These are phyloP conservation scores for Garrulus glandarius DNA, from an alignment of 2,797 vertebrate genomes.

Conservation along the genomic window DNA sequence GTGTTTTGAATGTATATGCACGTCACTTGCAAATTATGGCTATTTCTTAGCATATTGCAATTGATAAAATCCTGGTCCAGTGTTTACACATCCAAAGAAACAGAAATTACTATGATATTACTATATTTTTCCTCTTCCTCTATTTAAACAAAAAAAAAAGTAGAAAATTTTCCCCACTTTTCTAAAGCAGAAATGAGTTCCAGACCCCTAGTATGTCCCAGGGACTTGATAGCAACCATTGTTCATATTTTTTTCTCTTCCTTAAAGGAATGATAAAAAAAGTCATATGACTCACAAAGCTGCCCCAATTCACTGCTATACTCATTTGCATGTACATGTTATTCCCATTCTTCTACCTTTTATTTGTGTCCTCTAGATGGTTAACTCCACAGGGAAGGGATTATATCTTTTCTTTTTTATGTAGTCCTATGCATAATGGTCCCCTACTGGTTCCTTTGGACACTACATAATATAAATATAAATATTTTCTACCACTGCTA, in stretches of 20 bases:
- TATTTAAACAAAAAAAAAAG: not conserved
- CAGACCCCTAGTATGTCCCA: not conserved
- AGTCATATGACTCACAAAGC: not conserved
- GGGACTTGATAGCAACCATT: not conserved
- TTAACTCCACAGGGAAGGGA: conserved; percentile 33
- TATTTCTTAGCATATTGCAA: not conserved
- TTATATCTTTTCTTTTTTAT: conserved; percentile 33
- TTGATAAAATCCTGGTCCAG: not conserved
- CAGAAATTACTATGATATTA: not conserved
- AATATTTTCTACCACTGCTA: conserved; percentile 35
- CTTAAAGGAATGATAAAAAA: not conserved
- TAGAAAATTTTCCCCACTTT: not conserved
- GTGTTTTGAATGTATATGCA: not conserved
- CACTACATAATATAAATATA: not conserved
- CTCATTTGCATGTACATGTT: conserved; percentile 31
- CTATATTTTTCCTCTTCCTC: not conserved
- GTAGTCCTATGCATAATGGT: not conserved
- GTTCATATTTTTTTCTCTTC: not conserved
- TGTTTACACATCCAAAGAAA: not conserved
- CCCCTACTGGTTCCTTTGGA: conserved; percentile 19
- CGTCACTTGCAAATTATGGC: not conserved
- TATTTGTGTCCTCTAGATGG: conserved; percentile 23
- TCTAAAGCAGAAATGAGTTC: not conserved
- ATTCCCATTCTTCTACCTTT: not conserved
- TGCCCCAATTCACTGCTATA: not conserved